Conservation (phyloP, 2,113 vertebrate genomes). For the Nestor notabilis region DNA sequence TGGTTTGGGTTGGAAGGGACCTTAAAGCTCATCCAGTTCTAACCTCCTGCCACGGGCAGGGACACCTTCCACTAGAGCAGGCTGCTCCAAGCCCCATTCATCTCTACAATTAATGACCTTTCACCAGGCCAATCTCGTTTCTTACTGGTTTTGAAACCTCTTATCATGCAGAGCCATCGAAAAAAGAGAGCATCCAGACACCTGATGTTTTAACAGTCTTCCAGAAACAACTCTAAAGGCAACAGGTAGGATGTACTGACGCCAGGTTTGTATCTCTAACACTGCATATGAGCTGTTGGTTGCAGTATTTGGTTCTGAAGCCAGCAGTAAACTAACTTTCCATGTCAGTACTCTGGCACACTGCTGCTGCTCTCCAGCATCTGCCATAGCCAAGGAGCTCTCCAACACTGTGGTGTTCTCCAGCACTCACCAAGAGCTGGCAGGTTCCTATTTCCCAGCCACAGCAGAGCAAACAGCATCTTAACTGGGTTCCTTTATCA, state of each 20-base stretch:
- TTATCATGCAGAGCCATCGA: neutral
- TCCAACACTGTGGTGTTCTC: neutral
- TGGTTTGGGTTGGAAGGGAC: neutral
- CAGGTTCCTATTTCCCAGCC: neutral
- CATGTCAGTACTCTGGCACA: neutral
- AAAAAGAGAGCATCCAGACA: neutral
- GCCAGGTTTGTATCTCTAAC: neutral
- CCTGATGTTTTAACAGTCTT: neutral
- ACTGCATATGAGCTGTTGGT: fast-evolving
- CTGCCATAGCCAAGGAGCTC: fast-evolving
- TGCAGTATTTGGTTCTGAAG: fast-evolving
- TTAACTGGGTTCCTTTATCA: fast-evolving
- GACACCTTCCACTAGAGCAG: neutral
- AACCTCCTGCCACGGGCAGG: neutral
- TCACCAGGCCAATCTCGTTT: fast-evolving
- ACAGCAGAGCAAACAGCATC: fast-evolving
- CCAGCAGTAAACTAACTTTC: fast-evolving
- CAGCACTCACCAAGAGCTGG: neutral
- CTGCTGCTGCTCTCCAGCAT: neutral
- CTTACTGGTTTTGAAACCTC: neutral
- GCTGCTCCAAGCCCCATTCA: neutral
- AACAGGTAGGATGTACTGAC: neutral
- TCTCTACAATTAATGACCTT: neutral
- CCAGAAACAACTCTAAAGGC: neutral
- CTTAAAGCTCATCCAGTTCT: neutral